phyloP scores from a whole-genome alignment of 1,140 invertebrate species.

The Lordiphosa mommai region DNA sequence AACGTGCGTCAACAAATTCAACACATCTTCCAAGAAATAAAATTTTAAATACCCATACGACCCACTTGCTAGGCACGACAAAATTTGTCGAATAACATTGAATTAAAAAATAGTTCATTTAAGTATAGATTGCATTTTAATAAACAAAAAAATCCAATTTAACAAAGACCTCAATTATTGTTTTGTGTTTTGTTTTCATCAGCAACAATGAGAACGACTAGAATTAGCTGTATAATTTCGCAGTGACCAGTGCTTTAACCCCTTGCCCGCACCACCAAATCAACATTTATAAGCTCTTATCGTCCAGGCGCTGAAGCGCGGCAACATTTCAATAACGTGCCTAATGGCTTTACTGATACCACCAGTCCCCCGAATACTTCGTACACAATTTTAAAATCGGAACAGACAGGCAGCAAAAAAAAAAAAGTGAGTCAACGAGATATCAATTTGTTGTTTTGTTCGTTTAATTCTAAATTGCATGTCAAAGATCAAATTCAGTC shows the following conservation, averaged over 20 bases:
- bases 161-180: slow-evolving; percentile 34
- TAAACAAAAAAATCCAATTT: slow-evolving; percentile 3
- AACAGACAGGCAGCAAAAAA: slow-evolving; percentile 9
- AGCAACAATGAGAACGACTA: slow-evolving; percentile 25
- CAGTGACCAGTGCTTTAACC: slow-evolving; percentile 16
- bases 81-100: no score
- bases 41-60: no score
- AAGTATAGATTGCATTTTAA: slow-evolving; percentile 1
- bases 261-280: slow-evolving; percentile 4
- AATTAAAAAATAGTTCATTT: no score
- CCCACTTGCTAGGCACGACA: no score
- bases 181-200: slow-evolving; percentile 31
- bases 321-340: slow-evolving; percentile 61
- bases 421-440: slow-evolving; percentile 55
- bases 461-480: slow-evolving; percentile 40
- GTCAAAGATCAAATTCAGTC: slow-evolving; percentile 62
- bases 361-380: slow-evolving; percentile 23
- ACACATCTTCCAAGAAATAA: no score
- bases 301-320: slow-evolving; percentile 14
- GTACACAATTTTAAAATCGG: slow-evolving; percentile 29
- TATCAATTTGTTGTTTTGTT: slow-evolving; percentile 41
- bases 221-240: slow-evolving; percentile 56
- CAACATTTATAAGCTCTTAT: slow-evolving; percentile 49
- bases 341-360: slow-evolving; percentile 59
- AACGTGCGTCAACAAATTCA: no score